These are phyloP conservation scores for Dinoponera quadriceps DNA, from an alignment of 1,140 invertebrate genomes.

Conservation along the genomic window DNA sequence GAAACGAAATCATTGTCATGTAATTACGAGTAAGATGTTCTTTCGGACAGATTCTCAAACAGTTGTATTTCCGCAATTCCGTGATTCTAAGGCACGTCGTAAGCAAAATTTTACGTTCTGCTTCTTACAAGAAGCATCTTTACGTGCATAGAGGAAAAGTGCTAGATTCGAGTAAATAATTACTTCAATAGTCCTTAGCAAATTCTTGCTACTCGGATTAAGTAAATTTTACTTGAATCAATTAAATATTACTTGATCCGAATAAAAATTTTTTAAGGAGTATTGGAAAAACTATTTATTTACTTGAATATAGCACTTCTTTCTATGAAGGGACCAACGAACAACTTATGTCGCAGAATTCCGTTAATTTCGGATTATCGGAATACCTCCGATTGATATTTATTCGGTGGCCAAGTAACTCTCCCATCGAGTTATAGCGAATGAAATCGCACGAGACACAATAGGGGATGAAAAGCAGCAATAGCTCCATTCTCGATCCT, in stretches of 20 bases:
- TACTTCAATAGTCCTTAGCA: too few relatives aligned
- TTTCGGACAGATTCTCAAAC: too few relatives aligned
- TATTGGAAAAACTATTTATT: background rate
- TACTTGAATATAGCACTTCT: too few relatives aligned
- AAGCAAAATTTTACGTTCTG: background rate
- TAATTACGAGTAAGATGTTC: too few relatives aligned
- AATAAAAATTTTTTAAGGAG: background rate
- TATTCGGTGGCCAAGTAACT: constrained; percentile 29
- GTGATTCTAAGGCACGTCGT: too few relatives aligned
- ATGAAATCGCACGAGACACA: constrained; percentile 17
- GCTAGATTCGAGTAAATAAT: too few relatives aligned
- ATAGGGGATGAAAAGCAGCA: background rate
- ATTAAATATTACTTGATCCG: too few relatives aligned
- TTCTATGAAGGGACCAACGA: too few relatives aligned
- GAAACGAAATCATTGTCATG: too few relatives aligned
- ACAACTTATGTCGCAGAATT: background rate
- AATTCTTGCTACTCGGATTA: too few relatives aligned
- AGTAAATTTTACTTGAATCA: too few relatives aligned
- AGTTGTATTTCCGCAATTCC: too few relatives aligned
- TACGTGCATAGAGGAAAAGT: background rate
- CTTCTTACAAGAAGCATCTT: background rate
- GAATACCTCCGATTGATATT: background rate
- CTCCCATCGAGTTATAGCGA: background rate
- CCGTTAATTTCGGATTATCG: background rate
- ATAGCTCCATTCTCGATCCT: constrained; percentile 28